A percentile compares a stretch with the other conserved stretches of the same genome.
phyloP scores from a whole-genome alignment of 2,797 vertebrate species.

The Sus cebifrons region DNA sequence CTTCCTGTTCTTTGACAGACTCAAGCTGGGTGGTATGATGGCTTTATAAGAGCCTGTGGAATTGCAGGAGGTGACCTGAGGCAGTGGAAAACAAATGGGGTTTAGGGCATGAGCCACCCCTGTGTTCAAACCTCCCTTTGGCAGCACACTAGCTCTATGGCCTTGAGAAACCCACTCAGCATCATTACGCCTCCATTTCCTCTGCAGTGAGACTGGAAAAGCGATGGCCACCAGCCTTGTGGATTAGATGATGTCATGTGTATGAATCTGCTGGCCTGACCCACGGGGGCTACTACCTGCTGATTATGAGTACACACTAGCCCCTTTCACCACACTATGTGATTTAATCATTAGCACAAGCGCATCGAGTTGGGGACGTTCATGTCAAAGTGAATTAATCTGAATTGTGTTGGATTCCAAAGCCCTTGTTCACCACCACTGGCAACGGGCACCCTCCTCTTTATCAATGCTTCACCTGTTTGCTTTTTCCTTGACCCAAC shows the following conservation, averaged over 20 bases:
- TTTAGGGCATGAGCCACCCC: background rate
- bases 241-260: background rate
- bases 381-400: background rate
- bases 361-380: background rate
- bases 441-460: no score
- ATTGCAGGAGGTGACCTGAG: no score
- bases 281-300: background rate
- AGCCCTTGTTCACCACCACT: background rate
- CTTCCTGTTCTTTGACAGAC: rapidly evolving
- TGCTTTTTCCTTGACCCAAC: background rate
- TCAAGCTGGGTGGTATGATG: rapidly evolving
- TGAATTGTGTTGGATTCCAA: background rate
- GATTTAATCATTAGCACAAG: background rate
- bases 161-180: background rate
- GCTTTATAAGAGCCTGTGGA: background rate
- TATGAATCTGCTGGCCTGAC: background rate
- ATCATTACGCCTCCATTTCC: background rate
- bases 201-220: background rate
- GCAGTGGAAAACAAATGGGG: no score
- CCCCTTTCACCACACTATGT: background rate
- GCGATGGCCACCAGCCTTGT: no score
- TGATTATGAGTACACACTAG: background rate
- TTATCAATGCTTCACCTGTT: background rate
- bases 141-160: background rate
- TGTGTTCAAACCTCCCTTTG: background rate